Evolutionary conservation across 2,113 vertebrate genomes (phyloP).

Genomic region (Tachysurus vachellii): DNA sequence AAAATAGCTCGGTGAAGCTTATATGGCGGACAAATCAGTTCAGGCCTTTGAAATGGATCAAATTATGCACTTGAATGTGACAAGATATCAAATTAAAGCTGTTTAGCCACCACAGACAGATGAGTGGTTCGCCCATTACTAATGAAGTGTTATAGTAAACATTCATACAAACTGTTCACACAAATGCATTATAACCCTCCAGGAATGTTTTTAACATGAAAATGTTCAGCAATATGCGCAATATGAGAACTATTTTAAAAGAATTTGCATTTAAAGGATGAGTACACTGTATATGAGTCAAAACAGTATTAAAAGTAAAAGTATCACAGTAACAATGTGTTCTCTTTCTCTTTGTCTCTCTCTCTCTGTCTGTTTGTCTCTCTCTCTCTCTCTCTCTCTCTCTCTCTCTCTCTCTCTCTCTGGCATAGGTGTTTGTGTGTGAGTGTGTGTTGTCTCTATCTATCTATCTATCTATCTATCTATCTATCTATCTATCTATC

Average conservation of each 20-base stretch:
- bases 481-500: too few species aligned
- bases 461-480: too few species aligned
- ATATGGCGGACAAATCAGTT: background rate
- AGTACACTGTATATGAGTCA: background rate
- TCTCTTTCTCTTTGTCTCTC: too few species aligned
- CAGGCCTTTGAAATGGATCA: constrained; percentile 21
- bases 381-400: too few species aligned
- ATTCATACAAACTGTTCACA: background rate
- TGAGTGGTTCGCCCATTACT: constrained; percentile 24
- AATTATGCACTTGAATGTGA: constrained; percentile 37
- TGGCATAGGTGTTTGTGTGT: too few species aligned
- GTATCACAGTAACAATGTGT: too few species aligned
- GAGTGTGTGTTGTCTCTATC: too few species aligned
- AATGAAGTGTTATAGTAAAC: constrained; percentile 10
- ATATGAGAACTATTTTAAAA: background rate
- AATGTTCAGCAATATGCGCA: background rate
- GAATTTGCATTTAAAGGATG: too few species aligned
- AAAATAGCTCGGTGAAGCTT: background rate
- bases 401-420: too few species aligned
- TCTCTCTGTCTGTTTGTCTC: too few species aligned
- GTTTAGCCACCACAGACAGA: constrained; percentile 18
- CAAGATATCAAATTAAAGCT: constrained; percentile 32
- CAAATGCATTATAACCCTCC: background rate
- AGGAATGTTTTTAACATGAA: background rate
- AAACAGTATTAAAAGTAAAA: background rate